Evolutionary conservation across 1,140 invertebrate species (phyloP), one percentile per base, ranked within the genome.

Genomic region (Ridgeia piscesae): DNA sequence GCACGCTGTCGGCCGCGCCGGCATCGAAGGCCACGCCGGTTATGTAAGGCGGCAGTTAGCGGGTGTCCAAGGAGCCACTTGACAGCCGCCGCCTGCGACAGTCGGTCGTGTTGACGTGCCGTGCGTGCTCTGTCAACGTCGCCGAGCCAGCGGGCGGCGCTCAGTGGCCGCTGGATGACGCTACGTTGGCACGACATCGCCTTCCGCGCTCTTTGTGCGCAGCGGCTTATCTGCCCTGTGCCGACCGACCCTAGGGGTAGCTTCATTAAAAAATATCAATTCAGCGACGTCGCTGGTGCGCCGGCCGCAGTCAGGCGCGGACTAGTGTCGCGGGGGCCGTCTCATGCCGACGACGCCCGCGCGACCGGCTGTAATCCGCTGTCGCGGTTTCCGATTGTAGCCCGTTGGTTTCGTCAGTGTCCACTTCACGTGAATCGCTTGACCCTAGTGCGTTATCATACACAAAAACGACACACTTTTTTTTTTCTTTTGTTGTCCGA

Each of bases 191-290:
- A 77, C 58, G 58, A 77, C 58, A 77, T 77, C 17, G 58, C 58
- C 11, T 21, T 21, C 11, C 58, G 58, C 58, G 58, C 17, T 77
- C 58, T 77, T 77, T 77, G 58, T 77, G 58, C 11, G 58, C 58
- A 9, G 58, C 58, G 4, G 58, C 58, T 77, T 77, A 77, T 77
- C 58, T 77, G 58, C 27, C 58, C 58, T 2, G 27, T 77, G 58
- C 58, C 58, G 58, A 77, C 58, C 27, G 58, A 77, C 58, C 58
- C 58, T 21, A 27, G 58, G 58, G 58, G 58, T 77, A 77, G 58
- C 58, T 77, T 77, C 58, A 77, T 77, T 77, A 77, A 77, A 77
- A 77, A 77, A 77, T 77, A 77, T 77, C 58, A 77, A 77, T 77
- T 77, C 58, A 77, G 58, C 58, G 58, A 4, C 58, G 58, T 77